phyloP scores from a whole-genome alignment of 2,888 invertebrate species.

The Drosophila multiciliata region DNA sequence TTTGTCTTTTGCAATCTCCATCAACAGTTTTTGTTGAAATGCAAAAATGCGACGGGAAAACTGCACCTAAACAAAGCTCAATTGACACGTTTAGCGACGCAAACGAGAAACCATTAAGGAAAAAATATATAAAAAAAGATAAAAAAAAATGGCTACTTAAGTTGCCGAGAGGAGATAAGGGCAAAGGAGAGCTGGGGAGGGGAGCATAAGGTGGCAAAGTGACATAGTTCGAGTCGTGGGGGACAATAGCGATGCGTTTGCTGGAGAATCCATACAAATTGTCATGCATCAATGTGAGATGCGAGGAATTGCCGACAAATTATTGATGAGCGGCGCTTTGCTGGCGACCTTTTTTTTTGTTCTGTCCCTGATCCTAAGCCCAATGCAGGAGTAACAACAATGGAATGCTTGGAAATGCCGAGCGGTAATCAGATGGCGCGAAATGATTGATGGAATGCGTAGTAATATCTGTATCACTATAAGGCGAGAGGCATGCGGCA shows the following conservation, averaged over 20 bases:
- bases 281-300: slow-evolving; percentile 67
- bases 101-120: slow-evolving; percentile 42
- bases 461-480: slow-evolving; percentile 40
- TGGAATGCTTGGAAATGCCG: slow-evolving; percentile 6
- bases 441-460: slow-evolving; percentile 29
- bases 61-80: slow-evolving; percentile 27
- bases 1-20: background rate
- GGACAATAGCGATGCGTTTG: slow-evolving; percentile 20
- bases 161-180: background rate
- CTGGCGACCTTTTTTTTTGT: slow-evolving; percentile 14
- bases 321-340: slow-evolving; percentile 67
- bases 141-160: background rate
- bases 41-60: background rate
- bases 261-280: slow-evolving; percentile 66
- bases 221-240: slow-evolving; percentile 15
- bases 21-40: background rate
- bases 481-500: background rate
- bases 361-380: slow-evolving; percentile 14
- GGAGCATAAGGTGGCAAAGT: background rate
- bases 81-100: slow-evolving; percentile 51
- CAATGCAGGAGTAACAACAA: slow-evolving; percentile 3
- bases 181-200: background rate
- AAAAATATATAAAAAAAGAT: background rate
- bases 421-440: slow-evolving; percentile 53
- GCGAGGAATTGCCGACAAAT: slow-evolving; percentile 63